These are phyloP conservation scores for Eulemur rufifrons DNA, from an alignment of 2,113 vertebrate genomes.

Conservation along the genomic window DNA sequence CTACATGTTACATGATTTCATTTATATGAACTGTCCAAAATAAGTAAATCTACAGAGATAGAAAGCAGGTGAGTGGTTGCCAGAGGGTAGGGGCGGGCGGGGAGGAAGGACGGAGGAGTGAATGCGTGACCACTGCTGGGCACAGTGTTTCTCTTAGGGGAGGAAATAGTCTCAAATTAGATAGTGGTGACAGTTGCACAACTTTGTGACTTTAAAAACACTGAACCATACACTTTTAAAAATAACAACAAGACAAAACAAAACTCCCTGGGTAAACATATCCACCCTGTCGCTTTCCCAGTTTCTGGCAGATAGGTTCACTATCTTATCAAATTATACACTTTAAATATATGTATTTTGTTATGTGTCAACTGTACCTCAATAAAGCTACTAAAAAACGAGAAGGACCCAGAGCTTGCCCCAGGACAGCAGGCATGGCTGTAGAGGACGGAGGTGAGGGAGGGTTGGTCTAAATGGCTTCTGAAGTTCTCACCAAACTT, in stretches of 20 bases:
- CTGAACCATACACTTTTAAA: not conserved
- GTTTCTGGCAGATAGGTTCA: not conserved
- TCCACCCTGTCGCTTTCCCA: fast-evolving
- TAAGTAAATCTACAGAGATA: not conserved
- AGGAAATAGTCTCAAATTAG: not conserved
- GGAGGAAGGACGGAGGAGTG: not conserved
- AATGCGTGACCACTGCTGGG: not conserved
- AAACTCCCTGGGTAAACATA: not conserved
- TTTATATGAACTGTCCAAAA: not conserved
- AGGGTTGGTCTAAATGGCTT: not conserved
- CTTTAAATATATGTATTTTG: not conserved
- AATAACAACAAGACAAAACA: not conserved
- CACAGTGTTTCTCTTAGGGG: not conserved
- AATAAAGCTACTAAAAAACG: not conserved
- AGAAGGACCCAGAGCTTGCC: not conserved
- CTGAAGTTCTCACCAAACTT: not conserved
- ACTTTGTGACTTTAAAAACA: not conserved
- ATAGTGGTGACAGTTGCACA: not conserved
- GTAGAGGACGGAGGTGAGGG: not conserved
- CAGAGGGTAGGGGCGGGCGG: not conserved
- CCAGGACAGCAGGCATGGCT: too few species aligned
- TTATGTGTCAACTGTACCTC: not conserved
- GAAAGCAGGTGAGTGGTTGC: not conserved
- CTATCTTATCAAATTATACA: not conserved
- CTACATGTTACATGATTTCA: not conserved